Conservation (phyloP, 2,797 vertebrate genomes). For the Euthynnus affinis region DNA sequence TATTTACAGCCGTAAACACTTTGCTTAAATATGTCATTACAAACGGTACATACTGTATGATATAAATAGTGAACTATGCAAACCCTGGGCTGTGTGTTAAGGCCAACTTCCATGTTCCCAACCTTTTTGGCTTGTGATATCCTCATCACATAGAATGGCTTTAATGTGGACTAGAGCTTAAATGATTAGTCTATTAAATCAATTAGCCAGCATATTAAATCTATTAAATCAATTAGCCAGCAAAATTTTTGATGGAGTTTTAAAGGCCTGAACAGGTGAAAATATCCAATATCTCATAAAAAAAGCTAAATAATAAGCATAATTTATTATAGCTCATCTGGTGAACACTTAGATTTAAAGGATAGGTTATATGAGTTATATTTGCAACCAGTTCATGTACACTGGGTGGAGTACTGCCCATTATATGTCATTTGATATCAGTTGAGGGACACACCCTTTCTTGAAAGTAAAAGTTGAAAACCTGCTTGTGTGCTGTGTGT, state of each 20-base stretch:
- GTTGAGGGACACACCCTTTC: neutral
- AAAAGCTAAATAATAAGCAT: neutral
- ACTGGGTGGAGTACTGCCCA: neutral
- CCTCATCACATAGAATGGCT: no score
- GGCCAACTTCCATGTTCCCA: no score
- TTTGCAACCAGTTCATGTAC: neutral
- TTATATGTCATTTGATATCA: conserved; percentile 24
- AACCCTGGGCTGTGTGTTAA: no score
- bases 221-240: neutral
- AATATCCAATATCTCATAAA: neutral
- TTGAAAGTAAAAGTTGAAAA: conserved; percentile 22
- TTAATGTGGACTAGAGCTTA: neutral
- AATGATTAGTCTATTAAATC: neutral
- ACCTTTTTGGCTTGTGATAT: no score
- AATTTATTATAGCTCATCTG: neutral
- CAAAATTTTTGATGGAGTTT: no score
- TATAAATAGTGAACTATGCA: no score
- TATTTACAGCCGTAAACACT: no score
- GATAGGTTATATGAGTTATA: neutral
- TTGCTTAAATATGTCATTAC: no score
- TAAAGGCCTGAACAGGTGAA: no score
- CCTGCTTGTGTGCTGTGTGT: neutral
- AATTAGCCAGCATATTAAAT: no score
- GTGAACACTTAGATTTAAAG: neutral
- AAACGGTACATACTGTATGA: no score